Evolutionary conservation across 2,888 invertebrate genomes (phyloP), one percentile per base, ranked within the genome.

Genomic region (Punctoribates punctum): DNA sequence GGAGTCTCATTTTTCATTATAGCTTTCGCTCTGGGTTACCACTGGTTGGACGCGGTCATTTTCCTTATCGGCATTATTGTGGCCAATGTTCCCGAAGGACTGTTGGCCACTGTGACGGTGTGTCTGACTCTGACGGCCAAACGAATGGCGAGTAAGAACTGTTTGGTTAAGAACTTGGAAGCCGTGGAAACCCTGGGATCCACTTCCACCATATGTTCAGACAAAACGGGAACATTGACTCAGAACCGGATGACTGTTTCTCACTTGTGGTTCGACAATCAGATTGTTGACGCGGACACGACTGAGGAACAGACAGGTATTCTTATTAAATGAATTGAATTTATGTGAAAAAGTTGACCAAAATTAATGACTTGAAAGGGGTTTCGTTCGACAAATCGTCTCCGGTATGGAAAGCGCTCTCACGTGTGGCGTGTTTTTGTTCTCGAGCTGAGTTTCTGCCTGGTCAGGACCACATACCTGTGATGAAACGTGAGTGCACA

Each of bases 31-130:
- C 90, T 99, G 81, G 96, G 96, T 82, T 99, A 99, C 87, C 93
- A 95, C 85, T 98, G 97, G 97, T 88, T 99, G 82, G 98, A 98
- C 85, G 97, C 98, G 84, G 97, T 98, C 81, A 96, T 99, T 86
- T 99, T 99, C 90, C 88, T 96, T 82, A 99, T 99, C 85, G 98
- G 98, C 84, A 98, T 99, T 86, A 99, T 99, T 86, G 98, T 99
- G 80, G 99, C 98, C 80, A 99, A 99, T 86, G 99, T 99, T 82
- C 99, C 99, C 73, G 98, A 99, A 88, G 97, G 98, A 87, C 88
- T 98, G 57, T 88, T 99, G 82, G 98, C 98, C 81, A 99, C 98
- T 80, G 98, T 99, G 80, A 99, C 98, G 77, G 98, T 77, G 11
- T 73, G 73, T 23, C 70, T 77, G 23, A 98, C 98, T 67, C 88